Conservation (phyloP, 2,113 vertebrate species). For the Kryptolebias marmoratus region DNA sequence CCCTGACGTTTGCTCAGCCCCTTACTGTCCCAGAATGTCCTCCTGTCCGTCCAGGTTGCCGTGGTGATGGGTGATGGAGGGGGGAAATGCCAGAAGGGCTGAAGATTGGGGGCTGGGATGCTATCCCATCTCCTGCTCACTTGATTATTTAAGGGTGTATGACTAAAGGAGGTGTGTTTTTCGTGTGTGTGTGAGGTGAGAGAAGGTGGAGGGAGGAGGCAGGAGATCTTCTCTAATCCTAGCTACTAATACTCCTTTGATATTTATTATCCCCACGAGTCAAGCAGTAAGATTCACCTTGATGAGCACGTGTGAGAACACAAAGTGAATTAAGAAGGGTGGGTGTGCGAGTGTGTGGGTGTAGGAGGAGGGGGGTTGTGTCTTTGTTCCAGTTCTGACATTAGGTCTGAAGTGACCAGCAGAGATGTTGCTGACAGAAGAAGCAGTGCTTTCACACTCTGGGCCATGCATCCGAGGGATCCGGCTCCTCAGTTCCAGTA, state of each 20-base stretch:
- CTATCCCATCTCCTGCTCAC: constrained; percentile 33
- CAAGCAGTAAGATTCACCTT: constrained; percentile 22
- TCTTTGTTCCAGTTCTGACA: constrained; percentile 41
- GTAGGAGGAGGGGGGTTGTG: neutral
- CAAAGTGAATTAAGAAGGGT: constrained; percentile 9
- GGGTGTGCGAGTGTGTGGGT: neutral
- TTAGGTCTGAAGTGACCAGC: constrained; percentile 43
- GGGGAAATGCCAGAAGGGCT: constrained; percentile 40
- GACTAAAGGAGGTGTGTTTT: constrained; percentile 21
- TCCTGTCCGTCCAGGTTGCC: constrained; percentile 40
- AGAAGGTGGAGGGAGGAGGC: constrained; percentile 7
- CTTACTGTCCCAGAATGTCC: constrained; percentile 30
- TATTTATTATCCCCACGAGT: constrained; percentile 58
- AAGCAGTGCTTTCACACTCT: constrained; percentile 22
- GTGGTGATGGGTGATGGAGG: constrained; percentile 44
- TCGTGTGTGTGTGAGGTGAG: constrained; percentile 14
- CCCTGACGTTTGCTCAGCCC: constrained; percentile 19
- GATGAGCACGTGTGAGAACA: constrained; percentile 18
- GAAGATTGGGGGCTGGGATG: constrained; percentile 53
- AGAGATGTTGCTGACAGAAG: constrained; percentile 46
- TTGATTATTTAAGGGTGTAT: constrained; percentile 35
- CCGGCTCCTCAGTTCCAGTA: constrained; percentile 19
- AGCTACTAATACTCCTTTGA: constrained; percentile 41
- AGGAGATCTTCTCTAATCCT: constrained; percentile 32
- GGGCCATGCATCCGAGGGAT: constrained; percentile 12